These are phyloP conservation scores for Lytechinus pictus DNA, from an alignment of 35 echinoderm and acorn worm genomes.

Conservation along the genomic window DNA sequence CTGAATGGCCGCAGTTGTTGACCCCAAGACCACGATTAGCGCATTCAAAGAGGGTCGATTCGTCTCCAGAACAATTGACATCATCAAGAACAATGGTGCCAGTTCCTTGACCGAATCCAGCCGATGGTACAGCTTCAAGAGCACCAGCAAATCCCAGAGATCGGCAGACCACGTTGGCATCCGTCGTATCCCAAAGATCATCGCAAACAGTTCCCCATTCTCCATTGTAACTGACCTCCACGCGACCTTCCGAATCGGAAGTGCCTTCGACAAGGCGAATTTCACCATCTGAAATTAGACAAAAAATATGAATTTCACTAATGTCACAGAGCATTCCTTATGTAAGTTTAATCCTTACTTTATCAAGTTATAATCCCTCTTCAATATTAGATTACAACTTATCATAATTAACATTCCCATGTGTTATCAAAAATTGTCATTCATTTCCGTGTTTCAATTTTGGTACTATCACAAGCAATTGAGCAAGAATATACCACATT, in stretches of 20 bases:
- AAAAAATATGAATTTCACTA: too few relatives aligned
- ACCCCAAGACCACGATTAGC: not conserved
- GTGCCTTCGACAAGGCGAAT: not conserved
- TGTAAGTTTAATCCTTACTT: too few relatives aligned
- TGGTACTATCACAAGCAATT: too few relatives aligned
- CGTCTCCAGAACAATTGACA: not conserved
- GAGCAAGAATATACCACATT: too few relatives aligned
- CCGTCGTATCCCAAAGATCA: not conserved
- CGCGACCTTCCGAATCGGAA: too few relatives aligned
- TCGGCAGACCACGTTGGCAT: not conserved
- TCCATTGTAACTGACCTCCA: not conserved
- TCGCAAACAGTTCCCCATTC: not conserved
- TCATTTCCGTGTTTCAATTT: too few relatives aligned
- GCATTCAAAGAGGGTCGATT: not conserved
- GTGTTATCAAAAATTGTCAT: too few relatives aligned
- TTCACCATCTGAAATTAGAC: not conserved
- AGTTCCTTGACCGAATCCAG: not conserved
- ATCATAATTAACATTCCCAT: too few relatives aligned
- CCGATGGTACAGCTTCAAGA: not conserved
- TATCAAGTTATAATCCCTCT: too few relatives aligned
- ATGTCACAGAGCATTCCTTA: too few relatives aligned
- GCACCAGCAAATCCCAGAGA: not conserved
- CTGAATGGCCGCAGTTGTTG: too few relatives aligned
- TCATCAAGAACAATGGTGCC: not conserved
- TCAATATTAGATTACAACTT: too few relatives aligned